Evolutionary conservation across 2,113 vertebrate genomes (phyloP), one percentile per base, ranked within the genome.

Genomic region (Chionis minor): DNA sequence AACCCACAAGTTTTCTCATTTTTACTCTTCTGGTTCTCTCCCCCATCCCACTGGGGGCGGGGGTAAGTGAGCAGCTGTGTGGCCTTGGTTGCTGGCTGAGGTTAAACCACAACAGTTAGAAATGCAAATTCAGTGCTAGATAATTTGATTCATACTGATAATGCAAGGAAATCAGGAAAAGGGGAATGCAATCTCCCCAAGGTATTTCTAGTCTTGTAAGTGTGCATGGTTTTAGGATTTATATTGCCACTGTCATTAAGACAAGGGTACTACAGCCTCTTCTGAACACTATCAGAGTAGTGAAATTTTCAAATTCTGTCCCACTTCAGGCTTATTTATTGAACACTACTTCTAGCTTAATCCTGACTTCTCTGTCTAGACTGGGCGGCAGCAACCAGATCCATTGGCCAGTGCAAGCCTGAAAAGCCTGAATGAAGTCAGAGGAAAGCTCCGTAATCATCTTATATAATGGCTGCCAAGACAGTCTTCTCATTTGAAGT

Each of bases 181-280:
- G 17, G 5, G 23, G 27, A 40, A 70, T 45, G 78, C 2, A 2
- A 1, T 21, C 12, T 89, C 8, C 5, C 7, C 2, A 5, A n/a
- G 0, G 14, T 78, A 78, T 51, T 93, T 90, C 6, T 33, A 65
- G 11, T 44, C 15, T 77, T 62, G 2, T 11, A 78, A 71, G 11
- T 21, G 2, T 21, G 11, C 5, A 6, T 71, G 35, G 5, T 12
- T 81, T 84, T 44, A 58, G 18, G 23, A 27, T 81, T 87, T 75
- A 4, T 62, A 62, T 38, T 63, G 17, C 3, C 10, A 20, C 11
- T 35, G 0, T 30, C 12, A 33, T 54, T 54, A 47, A 55, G 13
- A 42, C 8, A 49, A 71, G 20, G 7, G 49, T 79, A 14, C 1
- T 72, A 65, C 33, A 72, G 21, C 4, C 51, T 24, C 3, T 65